Conservation (phyloP, 1,140 invertebrate genomes). For the Chironomus striatipennis region DNA sequence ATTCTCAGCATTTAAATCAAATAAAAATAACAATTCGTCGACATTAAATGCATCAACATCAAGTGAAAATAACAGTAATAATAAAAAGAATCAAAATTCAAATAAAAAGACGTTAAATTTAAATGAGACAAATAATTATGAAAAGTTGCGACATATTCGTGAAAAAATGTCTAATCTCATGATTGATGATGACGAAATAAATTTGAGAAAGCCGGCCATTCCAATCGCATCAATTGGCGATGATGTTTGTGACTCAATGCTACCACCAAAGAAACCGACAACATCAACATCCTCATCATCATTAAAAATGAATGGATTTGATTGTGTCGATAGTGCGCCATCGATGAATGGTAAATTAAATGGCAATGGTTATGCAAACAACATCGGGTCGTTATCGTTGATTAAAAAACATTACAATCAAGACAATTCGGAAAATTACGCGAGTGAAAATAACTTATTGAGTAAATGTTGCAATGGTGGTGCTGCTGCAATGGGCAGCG, state of each 20-base stretch:
- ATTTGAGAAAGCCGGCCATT: background rate
- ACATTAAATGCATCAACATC: slow-evolving; percentile 27
- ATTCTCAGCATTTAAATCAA: slow-evolving; percentile 40
- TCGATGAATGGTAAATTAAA: background rate
- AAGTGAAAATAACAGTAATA: slow-evolving; percentile 24
- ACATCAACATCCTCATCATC: background rate
- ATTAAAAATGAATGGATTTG: background rate
- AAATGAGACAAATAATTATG: slow-evolving; percentile 33
- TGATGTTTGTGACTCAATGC: background rate
- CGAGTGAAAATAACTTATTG: slow-evolving; percentile 14
- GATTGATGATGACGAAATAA: slow-evolving; percentile 2
- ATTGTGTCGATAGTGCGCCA: background rate
- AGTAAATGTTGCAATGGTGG: background rate
- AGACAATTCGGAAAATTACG: slow-evolving; percentile 8
- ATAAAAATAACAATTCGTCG: slow-evolving; percentile 31
- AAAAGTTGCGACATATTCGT: slow-evolving; percentile 38
- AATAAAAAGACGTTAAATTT: slow-evolving; percentile 3
- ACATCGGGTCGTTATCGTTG: background rate
- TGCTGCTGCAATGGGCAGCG: background rate
- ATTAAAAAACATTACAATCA: slow-evolving; percentile 4
- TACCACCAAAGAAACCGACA: background rate
- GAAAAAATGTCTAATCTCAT: slow-evolving; percentile 29
- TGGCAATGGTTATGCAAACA: background rate
- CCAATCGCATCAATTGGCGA: background rate
- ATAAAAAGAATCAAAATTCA: background rate